Base-by-base conservation (phyloP, 2,888 invertebrate genomes). In the Rotaria socialis region DNA sequence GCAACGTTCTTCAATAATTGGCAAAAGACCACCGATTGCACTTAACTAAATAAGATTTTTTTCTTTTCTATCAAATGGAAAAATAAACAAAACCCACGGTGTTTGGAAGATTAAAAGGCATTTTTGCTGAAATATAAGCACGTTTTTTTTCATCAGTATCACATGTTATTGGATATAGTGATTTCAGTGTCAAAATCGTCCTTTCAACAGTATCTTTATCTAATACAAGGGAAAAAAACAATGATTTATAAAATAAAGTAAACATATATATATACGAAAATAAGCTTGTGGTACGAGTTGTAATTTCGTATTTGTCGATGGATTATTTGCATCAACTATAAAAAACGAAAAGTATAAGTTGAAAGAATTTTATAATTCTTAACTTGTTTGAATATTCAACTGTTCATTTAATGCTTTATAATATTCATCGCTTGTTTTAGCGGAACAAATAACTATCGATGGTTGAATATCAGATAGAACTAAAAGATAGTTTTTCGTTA, bases 271-370 rank as follows among this genome's bases (percentile, higher is more conserved):
- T n/a, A 19, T 80, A 80, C 80, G 43, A 80, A 80, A 80, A 47
- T 80, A 80, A n/a, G 47, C 80, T 80, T 80, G 80, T 80, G 80
- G 80, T 47, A 80, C 47, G 24, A 80, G 24, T 80, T 80, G 80
- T 80, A 80, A 47, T 47, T 80, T 80, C 24, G 75, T n/a, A 80
- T 41, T 47, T 10, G 75, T 43, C 6, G 43, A 41, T 11, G 14
- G 24, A 43, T 75, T 10, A 80, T 47, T 80, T n/a, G 24, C 1
- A 24, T 80, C 80, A 24, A n/a, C 80, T 80, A n/a, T 67, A 47
- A 8, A 47, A 50, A 50, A 11, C 10, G 6, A 8, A 80, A 8
- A 43, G n/a, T 16, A 80, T 16, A 47, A 24, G 8, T 50, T 14
- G 22, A 55, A 55, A 22, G 22, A 22, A 22, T 52, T 52, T 16